Evolutionary conservation across 2,797 vertebrate species (phyloP).

Genomic region (Novumbra hubbsi): DNA sequence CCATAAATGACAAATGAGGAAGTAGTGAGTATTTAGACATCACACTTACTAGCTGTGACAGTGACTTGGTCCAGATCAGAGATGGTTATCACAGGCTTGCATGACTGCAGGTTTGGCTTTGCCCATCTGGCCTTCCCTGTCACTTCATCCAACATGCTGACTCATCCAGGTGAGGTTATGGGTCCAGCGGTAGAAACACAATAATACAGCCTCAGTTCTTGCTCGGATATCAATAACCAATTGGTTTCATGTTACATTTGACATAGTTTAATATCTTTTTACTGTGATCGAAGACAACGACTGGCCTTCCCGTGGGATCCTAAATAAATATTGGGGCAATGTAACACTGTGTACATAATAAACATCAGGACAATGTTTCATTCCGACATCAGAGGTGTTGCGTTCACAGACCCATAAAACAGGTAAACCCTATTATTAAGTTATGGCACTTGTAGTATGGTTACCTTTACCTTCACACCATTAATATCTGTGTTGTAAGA

Average conservation of each 20-base stretch:
- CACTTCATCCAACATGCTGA: constrained; percentile 62
- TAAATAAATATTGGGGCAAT: constrained; percentile 21
- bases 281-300: background rate
- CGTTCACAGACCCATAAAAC: constrained; percentile 31
- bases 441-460: constrained; percentile 26
- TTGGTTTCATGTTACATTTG: background rate
- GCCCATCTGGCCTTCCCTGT: constrained; percentile 67
- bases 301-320: background rate
- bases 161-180: background rate
- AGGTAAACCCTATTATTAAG: constrained; percentile 28
- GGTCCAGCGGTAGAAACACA: background rate
- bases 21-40: background rate
- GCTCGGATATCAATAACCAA: background rate
- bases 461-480: constrained; percentile 20
- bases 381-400: background rate
- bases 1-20: background rate
- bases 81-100: constrained; percentile 52
- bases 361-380: constrained; percentile 16
- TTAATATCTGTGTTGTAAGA: constrained; percentile 33
- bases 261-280: background rate
- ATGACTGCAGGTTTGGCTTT: constrained; percentile 60
- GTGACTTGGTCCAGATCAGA: constrained; percentile 63
- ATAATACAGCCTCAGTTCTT: background rate
- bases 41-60: constrained; percentile 68
- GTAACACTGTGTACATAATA: constrained; percentile 27